phyloP scores from a whole-genome alignment of 2,797 vertebrate species.

The Intellagama lesueurii region DNA sequence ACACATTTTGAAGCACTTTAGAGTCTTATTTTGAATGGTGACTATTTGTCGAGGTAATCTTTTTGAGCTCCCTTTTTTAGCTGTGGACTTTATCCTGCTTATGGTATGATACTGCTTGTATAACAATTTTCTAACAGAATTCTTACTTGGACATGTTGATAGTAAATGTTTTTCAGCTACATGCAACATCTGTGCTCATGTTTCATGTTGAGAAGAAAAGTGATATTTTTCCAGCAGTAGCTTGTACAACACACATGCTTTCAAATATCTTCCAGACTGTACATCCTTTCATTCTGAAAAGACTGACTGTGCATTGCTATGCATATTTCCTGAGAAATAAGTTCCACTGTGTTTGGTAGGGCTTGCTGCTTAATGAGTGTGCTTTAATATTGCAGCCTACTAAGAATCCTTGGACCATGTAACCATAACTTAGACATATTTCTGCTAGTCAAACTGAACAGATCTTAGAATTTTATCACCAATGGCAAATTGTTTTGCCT shows the following conservation, averaged over 20 bases:
- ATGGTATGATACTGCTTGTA: accelerated
- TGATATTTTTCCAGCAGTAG: not conserved
- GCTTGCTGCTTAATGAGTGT: not conserved
- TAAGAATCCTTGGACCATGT: not conserved
- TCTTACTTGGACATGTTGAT: accelerated
- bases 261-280: not conserved
- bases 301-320: not conserved
- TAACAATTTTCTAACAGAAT: accelerated
- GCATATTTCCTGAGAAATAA: too few relatives aligned
- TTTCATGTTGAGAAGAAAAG: not conserved
- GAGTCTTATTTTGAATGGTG: not conserved
- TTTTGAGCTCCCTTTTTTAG: conserved; percentile 18
- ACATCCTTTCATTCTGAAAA: not conserved
- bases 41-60: conserved; percentile 18
- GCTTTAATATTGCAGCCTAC: not conserved
- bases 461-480: not conserved
- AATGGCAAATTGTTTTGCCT: not conserved
- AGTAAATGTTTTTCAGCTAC: conserved; percentile 27
- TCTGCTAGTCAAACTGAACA: not conserved
- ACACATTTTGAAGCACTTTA: not conserved
- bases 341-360: not conserved
- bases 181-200: not conserved
- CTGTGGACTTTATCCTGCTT: not conserved
- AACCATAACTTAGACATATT: not conserved
- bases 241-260: not conserved